Evolutionary conservation across 2,888 invertebrate genomes (phyloP).

Genomic region (Drosophila formosana): DNA sequence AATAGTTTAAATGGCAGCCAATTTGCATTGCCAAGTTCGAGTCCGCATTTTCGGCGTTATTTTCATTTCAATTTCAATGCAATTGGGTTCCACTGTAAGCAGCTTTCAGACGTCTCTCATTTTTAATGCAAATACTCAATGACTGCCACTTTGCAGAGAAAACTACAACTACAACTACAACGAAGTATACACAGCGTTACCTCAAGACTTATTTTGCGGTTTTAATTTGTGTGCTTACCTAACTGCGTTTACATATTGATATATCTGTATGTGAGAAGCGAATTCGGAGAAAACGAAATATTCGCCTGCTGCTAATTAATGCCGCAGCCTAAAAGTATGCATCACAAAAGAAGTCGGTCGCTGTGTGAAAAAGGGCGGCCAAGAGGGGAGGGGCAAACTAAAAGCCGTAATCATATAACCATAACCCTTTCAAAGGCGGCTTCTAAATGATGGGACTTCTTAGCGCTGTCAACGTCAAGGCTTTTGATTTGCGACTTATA

Average conservation of each 20-base stretch:
- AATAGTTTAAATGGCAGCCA: constrained; percentile 3
- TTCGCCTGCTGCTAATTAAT: constrained; percentile 57
- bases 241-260: constrained; percentile 4
- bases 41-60: constrained; percentile 1
- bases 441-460: constrained; percentile 46
- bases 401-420: constrained; percentile 35
- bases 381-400: constrained; percentile 32
- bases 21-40: constrained; percentile 15
- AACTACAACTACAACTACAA: constrained; percentile 54
- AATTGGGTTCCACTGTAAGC: constrained; percentile 64
- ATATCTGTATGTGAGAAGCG: background rate
- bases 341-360: constrained; percentile 52
- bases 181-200: constrained; percentile 44
- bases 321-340: constrained; percentile 63
- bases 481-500: constrained; percentile 64
- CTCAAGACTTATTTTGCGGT: constrained; percentile 76
- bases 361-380: background rate
- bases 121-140: constrained; percentile 76
- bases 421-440: constrained; percentile 27
- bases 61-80: constrained; percentile 14
- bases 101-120: constrained; percentile 71
- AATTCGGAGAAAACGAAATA: constrained; percentile 11
- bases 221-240: constrained; percentile 58
- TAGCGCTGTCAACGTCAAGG: constrained; percentile 62
- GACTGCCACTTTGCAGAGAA: constrained; percentile 61